phyloP scores from a whole-genome alignment of 35 echinoderm and acorn worm species.

The Apostichopus japonicus region DNA sequence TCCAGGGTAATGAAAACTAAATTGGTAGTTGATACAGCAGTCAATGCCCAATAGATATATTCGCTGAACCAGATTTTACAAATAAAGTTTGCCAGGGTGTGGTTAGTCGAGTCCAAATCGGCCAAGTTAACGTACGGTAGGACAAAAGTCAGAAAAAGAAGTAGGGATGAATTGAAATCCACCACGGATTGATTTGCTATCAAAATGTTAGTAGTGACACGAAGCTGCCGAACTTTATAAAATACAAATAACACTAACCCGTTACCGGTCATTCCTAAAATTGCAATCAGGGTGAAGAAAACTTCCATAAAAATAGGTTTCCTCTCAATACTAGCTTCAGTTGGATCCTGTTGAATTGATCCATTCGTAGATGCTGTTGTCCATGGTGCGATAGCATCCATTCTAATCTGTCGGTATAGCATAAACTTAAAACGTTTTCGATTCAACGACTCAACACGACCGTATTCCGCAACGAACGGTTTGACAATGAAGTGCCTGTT shows the following conservation, averaged over 20 bases:
- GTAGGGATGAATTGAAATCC: slow-evolving; percentile 11
- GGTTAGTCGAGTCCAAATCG: not conserved
- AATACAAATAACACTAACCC: slow-evolving; percentile 40
- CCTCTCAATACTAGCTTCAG: not conserved
- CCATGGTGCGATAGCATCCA: too few relatives aligned
- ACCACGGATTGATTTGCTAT: slow-evolving; percentile 52
- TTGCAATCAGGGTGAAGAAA: slow-evolving; percentile 16
- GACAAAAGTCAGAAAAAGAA: slow-evolving; percentile 2
- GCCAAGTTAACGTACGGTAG: not conserved
- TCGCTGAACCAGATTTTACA: slow-evolving; percentile 19
- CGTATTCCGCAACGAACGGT: too few relatives aligned
- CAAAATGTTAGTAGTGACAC: slow-evolving; percentile 30
- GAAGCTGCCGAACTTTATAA: slow-evolving; percentile 28
- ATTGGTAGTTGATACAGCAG: slow-evolving; percentile 40
- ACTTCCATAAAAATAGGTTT: not conserved
- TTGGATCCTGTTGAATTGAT: not conserved
- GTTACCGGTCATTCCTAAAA: slow-evolving; percentile 45
- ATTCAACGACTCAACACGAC: too few relatives aligned
- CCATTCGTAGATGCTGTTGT: too few relatives aligned
- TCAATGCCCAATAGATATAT: slow-evolving; percentile 27
- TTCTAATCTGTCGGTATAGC: too few relatives aligned
- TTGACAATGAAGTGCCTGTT: too few relatives aligned
- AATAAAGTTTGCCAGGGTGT: slow-evolving; percentile 11
- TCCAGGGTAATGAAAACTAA: slow-evolving; percentile 55
- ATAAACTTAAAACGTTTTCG: too few relatives aligned